Percentiles rank a stretch among this genome's conserved stretches.
Conservation (phyloP, 2,113 vertebrate species). For the Pithys albifrons region DNA sequence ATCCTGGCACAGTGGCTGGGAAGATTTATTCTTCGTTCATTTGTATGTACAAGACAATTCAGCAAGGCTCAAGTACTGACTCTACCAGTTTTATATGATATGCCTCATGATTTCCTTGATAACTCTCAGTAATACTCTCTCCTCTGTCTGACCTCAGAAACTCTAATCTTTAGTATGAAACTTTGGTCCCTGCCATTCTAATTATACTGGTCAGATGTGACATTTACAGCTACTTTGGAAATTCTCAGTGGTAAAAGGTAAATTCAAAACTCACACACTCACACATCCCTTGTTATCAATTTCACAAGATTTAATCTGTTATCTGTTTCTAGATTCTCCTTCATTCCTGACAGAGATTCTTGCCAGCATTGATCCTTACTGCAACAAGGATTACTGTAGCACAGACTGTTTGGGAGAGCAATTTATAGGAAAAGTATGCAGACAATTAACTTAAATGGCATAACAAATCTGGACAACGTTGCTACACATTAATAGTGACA, state of each 20-base stretch:
- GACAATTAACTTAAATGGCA: conserved; percentile 33
- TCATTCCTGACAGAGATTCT: neutral
- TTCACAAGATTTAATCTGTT: neutral
- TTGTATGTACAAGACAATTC: conserved; percentile 29
- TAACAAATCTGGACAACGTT: conserved; percentile 28
- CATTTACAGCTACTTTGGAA: neutral
- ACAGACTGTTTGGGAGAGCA: neutral
- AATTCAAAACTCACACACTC: neutral
- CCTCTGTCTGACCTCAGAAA: conserved; percentile 38
- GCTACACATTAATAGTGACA: conserved; percentile 25
- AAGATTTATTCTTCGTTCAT: conserved; percentile 41
- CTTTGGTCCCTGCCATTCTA: neutral
- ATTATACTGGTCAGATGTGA: neutral
- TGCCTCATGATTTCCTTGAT: conserved; percentile 45
- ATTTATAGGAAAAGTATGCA: conserved; percentile 22
- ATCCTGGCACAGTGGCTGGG: neutral
- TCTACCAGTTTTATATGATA: conserved; percentile 37
- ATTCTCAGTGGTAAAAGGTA: neutral
- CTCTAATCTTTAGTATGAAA: neutral
- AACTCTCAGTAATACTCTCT: conserved; percentile 28
- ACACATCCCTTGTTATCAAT: neutral
- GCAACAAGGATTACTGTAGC: neutral
- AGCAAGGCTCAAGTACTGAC: conserved; percentile 10
- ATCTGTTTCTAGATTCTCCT: neutral
- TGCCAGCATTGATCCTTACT: neutral